phyloP scores from a whole-genome alignment of 2,797 vertebrate genomes.

The Dermochelys coriacea region DNA sequence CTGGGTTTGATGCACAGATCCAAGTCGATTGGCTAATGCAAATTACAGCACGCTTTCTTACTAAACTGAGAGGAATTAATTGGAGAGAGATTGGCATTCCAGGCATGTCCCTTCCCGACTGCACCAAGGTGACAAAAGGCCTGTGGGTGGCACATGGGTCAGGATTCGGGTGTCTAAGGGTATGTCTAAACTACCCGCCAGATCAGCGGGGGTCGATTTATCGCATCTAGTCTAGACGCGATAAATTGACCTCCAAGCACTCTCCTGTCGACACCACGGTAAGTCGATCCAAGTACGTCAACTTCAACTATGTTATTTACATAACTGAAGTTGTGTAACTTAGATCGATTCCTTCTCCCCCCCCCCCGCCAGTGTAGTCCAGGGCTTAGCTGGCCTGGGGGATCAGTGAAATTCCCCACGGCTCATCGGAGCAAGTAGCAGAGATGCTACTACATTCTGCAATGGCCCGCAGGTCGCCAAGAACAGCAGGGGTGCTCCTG shows the following conservation, averaged over 20 bases:
- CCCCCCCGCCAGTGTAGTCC: no score
- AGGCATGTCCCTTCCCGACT: not conserved
- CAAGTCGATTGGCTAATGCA: not conserved
- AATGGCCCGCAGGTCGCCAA: not conserved
- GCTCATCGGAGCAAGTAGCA: not conserved
- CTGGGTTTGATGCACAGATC: not conserved
- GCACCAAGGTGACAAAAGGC: not conserved
- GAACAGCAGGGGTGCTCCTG: not conserved
- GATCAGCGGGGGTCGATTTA: no score
- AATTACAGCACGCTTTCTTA: conserved; percentile 36
- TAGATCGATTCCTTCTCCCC: no score
- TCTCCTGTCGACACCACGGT: no score
- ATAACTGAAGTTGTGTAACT: no score
- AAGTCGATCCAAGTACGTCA: no score
- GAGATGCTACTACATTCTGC: not conserved
- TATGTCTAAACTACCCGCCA: no score
- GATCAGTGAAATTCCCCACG: not conserved
- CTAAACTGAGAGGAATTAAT: conserved; percentile 6
- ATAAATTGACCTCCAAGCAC: no score
- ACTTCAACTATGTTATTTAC: no score
- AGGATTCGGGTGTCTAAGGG: not conserved
- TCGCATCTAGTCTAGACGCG: no score
- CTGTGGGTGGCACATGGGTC: not conserved
- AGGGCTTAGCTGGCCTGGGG: not conserved
- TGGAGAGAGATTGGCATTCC: not conserved